phyloP scores from a whole-genome alignment of 2,888 invertebrate genomes.

The Lithodes maja region DNA sequence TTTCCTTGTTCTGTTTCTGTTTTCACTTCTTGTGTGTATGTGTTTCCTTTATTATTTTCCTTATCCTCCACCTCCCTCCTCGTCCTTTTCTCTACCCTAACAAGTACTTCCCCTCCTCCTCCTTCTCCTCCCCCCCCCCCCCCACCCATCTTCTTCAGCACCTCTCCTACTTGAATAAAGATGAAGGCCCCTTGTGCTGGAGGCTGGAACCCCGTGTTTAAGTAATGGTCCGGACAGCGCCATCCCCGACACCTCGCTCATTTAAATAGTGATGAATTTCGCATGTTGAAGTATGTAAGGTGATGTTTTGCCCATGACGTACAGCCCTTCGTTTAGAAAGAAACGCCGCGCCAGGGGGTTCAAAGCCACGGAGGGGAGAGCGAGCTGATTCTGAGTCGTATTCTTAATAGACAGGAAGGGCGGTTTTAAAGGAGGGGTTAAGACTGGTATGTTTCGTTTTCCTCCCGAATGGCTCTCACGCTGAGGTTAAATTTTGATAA shows the following conservation, averaged over 20 bases:
- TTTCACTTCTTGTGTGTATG: not conserved
- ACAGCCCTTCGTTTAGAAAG: slow-evolving; percentile 14
- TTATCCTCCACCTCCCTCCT: not conserved
- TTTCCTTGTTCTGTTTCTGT: not conserved
- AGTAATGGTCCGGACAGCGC: slow-evolving; percentile 51
- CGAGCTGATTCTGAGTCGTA: too few relatives aligned
- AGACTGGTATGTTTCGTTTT: too few relatives aligned
- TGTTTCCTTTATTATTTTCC: slow-evolving; percentile 9
- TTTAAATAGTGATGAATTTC: slow-evolving; percentile 67
- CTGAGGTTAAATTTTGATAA: too few relatives aligned
- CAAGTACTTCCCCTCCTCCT: not conserved
- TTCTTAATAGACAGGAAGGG: too few relatives aligned
- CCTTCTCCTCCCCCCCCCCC: not conserved
- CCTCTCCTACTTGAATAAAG: slow-evolving; percentile 63
- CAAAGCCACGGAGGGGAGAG: too few relatives aligned
- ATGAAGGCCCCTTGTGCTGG: slow-evolving; percentile 47
- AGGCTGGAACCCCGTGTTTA: slow-evolving; percentile 59
- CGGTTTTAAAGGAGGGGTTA: too few relatives aligned
- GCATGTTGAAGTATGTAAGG: slow-evolving; percentile 64
- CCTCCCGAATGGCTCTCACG: too few relatives aligned
- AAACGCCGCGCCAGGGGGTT: not conserved
- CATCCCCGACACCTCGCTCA: slow-evolving; percentile 63
- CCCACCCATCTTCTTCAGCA: slow-evolving; percentile 32
- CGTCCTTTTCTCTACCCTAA: not conserved
- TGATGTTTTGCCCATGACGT: slow-evolving; percentile 60